Conservation (phyloP, 92 coral and sea anemone genomes). For the Hydrozoanthus gracilis region DNA sequence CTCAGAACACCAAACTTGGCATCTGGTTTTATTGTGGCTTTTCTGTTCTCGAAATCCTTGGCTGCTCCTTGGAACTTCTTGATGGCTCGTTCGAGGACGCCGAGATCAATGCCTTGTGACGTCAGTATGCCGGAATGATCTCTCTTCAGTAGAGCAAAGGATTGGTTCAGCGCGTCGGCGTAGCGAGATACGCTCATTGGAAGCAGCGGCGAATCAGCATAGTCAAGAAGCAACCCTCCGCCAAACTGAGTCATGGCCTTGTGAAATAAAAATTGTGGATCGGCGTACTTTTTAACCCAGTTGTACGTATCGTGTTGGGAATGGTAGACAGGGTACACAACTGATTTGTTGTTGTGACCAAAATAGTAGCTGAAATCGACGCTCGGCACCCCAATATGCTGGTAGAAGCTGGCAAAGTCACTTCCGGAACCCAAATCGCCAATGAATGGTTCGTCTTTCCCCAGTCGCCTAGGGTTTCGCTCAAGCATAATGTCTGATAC, state of each 20-base stretch:
- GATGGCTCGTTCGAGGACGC: background rate
- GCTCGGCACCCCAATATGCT: background rate
- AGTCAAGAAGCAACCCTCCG: constrained; percentile 3
- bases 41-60: background rate
- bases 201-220: background rate
- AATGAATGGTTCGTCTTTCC: background rate
- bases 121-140: background rate
- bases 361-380: background rate
- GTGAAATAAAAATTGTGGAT: background rate
- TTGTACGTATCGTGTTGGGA: constrained; percentile 12
- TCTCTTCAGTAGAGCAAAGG: background rate
- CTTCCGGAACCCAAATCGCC: background rate
- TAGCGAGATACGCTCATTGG: constrained; percentile 12
- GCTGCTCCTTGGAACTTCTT: background rate
- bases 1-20: constrained; percentile 46
- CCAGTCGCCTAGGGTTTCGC: background rate
- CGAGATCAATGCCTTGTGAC: background rate
- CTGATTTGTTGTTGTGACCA: background rate
- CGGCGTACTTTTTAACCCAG: constrained; percentile 8
- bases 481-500: background rate
- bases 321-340: background rate
- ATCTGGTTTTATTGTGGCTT: background rate
- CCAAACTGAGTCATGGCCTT: constrained; percentile 24
- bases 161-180: background rate
- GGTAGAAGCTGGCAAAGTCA: background rate